These are phyloP conservation scores for Clistopyga incitator DNA, from an alignment of 2,888 invertebrate species.

Conservation along the genomic window DNA sequence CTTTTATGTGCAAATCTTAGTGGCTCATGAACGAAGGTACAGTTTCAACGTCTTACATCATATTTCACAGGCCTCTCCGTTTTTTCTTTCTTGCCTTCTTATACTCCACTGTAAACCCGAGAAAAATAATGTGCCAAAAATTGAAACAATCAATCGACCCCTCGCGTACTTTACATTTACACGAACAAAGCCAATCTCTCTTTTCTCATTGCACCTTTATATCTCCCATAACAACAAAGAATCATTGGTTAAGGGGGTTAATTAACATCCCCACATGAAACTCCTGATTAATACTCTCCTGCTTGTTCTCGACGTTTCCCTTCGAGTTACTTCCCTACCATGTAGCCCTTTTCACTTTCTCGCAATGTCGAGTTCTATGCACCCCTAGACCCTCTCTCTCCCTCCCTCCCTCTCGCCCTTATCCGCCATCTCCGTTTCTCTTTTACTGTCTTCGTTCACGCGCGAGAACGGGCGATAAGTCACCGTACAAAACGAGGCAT, in stretches of 20 bases:
- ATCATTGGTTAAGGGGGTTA: constrained; percentile 57
- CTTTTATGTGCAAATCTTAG: constrained; percentile 58
- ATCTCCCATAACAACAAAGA: constrained; percentile 1
- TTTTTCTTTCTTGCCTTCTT: too few species aligned
- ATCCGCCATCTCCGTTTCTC: constrained; percentile 15
- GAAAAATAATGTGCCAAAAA: neutral
- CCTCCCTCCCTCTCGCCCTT: too few species aligned
- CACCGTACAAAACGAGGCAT: constrained; percentile 77
- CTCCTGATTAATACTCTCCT: constrained; percentile 58
- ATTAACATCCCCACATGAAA: constrained; percentile 59
- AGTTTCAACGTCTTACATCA: constrained; percentile 3
- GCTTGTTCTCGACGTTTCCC: constrained; percentile 20
- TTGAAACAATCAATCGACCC: neutral
- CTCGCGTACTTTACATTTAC: neutral
- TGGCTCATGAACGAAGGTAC: constrained; percentile 26
- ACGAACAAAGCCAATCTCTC: neutral
- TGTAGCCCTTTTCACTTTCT: constrained; percentile 25
- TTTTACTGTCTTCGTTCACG: constrained; percentile 39
- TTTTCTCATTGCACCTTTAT: neutral
- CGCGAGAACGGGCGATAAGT: constrained; percentile 49
- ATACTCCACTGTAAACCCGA: too few species aligned
- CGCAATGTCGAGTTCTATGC: constrained; percentile 13
- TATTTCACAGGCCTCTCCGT: constrained; percentile 11
- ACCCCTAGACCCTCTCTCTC: neutral
- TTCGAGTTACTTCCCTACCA: constrained; percentile 10